Evolutionary conservation across 2,797 vertebrate genomes (phyloP), one percentile per base, ranked within the genome.

Genomic region (Pogonophryne albipinna): DNA sequence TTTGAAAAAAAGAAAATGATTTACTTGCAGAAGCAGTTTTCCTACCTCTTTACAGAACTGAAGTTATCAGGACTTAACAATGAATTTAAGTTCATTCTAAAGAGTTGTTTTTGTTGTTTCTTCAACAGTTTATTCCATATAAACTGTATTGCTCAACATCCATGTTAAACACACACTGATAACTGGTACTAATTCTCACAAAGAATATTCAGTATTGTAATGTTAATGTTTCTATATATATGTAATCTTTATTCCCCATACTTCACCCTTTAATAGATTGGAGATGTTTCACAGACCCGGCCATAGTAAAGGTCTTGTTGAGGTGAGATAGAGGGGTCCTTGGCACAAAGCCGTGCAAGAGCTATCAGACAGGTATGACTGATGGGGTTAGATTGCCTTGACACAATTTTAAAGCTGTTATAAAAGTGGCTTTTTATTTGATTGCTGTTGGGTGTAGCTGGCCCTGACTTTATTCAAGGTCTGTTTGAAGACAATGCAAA

Each of bases 401-500:
- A 61, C 64, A 19, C 20, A 56, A 77, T 61, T 83, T 88, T 87
- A 88, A 90, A 76, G 83, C 73, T 76, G 88, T 86, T 87, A 85
- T 93, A 93, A 93, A 93, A 87, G 73, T 16, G 61, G 64, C 60
- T 73, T 87, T 79, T 89, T 85, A 90, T 87, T 72, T 89, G 84
- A 80, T 71, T 81, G 76, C 70, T 82, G 57, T 65, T 74, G 52
- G 56, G 53, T 63, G 42, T 67, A 50, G 12, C 50, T 84, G 81
- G 75, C 80, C 69, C 81, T 84, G 82, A 82, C 75, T 85, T 71
- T 45, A 56, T 78, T 81, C 88, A 92, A 90, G 87, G 88, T 88
- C 79, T 88, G 56, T 89, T 87, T 80, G 66, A 86, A 66, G 75
- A 65, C 83, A 83, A 71, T 20, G 45, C 63, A 38, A 55, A 71